Conservation (phyloP, 92 coral and sea anemone species). For the Scolanthus callimorphus region DNA sequence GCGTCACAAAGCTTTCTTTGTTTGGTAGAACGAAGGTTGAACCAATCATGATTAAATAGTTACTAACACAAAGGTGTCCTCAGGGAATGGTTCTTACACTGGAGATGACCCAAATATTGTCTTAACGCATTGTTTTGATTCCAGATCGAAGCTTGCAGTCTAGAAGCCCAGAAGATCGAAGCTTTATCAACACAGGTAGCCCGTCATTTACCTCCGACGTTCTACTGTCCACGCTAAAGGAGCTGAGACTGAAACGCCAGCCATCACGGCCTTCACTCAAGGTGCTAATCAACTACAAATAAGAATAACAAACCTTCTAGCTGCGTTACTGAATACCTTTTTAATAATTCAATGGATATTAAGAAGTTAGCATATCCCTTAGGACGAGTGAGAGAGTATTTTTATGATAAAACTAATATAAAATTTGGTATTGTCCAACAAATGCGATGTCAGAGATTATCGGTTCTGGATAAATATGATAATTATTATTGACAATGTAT, state of each 20-base stretch:
- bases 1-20: no score
- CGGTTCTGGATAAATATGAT: slow-evolving; percentile 33
- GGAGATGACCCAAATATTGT: no score
- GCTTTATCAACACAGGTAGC: slow-evolving; percentile 85
- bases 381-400: slow-evolving; percentile 16
- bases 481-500: slow-evolving; percentile 25
- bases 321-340: slow-evolving; percentile 10
- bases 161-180: slow-evolving; percentile 92
- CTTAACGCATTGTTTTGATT: no score
- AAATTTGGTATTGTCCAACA: slow-evolving; percentile 30
- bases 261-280: slow-evolving; percentile 26
- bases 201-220: slow-evolving; percentile 88
- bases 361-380: slow-evolving; percentile 31
- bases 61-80: no score
- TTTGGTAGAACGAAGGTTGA: no score
- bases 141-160: slow-evolving; percentile 88
- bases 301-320: slow-evolving; percentile 12
- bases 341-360: slow-evolving; percentile 30
- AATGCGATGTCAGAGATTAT: slow-evolving; percentile 19
- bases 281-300: slow-evolving; percentile 16
- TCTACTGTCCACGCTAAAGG: slow-evolving; percentile 77
- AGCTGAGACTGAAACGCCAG: slow-evolving; percentile 66
- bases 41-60: no score
- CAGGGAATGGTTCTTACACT: no score
- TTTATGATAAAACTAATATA: slow-evolving; percentile 33